Percentiles rank a stretch among this genome's conserved stretches.
These are phyloP conservation scores for Steromphala cineraria DNA, from an alignment of 2,888 invertebrate species.

Conservation along the genomic window DNA sequence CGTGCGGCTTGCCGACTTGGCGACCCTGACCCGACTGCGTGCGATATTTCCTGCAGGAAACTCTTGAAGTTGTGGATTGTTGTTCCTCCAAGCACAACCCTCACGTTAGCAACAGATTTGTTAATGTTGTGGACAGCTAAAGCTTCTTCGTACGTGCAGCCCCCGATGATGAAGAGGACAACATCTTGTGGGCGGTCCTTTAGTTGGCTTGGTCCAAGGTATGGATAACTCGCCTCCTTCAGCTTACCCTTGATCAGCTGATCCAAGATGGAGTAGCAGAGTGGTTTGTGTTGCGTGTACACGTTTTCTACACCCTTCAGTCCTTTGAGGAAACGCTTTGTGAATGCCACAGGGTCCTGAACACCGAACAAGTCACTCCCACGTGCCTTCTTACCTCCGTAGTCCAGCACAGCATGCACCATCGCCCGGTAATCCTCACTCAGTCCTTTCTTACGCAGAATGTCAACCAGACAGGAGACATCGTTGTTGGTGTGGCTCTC, in stretches of 20 bases:
- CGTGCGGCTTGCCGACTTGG: not conserved
- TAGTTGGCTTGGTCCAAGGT: slow-evolving; percentile 80
- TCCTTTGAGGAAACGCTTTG: slow-evolving; percentile 84
- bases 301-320: slow-evolving; percentile 99
- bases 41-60: not conserved
- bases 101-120: slow-evolving; percentile 82
- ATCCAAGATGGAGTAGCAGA: slow-evolving; percentile 91
- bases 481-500: slow-evolving; percentile 90
- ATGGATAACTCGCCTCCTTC: slow-evolving; percentile 90
- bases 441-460: slow-evolving; percentile 84
- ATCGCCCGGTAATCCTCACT: slow-evolving; percentile 79
- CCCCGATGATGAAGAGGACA: slow-evolving; percentile 97
- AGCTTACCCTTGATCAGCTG: slow-evolving; percentile 92
- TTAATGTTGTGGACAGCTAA: slow-evolving; percentile 87
- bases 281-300: slow-evolving; percentile 98
- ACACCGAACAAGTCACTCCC: slow-evolving; percentile 89
- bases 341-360: slow-evolving; percentile 90
- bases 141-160: slow-evolving; percentile 97
- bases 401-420: slow-evolving; percentile 85
- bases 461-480: slow-evolving; percentile 84
- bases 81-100: slow-evolving; percentile 92
- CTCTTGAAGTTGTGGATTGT: slow-evolving; percentile 85
- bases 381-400: slow-evolving; percentile 88
- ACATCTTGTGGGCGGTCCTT: slow-evolving; percentile 87
- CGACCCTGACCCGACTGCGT: not conserved